Base-by-base conservation (phyloP, 1,140 invertebrate species). In the Drosophila repleta region DNA sequence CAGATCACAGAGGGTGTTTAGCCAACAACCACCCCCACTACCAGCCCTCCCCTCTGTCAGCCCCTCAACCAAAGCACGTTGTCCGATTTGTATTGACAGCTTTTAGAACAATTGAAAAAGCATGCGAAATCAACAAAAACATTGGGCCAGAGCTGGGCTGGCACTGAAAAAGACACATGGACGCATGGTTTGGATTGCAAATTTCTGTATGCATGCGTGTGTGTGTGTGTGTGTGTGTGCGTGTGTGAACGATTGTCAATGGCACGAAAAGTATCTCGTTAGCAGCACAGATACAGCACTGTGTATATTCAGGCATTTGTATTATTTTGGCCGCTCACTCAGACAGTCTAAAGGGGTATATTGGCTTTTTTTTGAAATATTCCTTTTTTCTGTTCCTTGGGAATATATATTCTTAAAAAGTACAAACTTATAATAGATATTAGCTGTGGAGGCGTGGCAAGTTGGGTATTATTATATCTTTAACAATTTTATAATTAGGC, bases 231-330 rank as follows among this genome's bases (percentile, higher is more conserved):
- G 39, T 63, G 60, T 60, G 52, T 46, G 32, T 39, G 15, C 11
- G 43, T 63, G 51, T 48, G 57, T 56, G 57, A 32, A 37, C 58
- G 51, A 32, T 41, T 71, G 71, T 56, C 45, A 63, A 45, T 57
- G 57, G 39, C 55, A 57, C 53, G 46, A 72, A 78, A 72, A 76
- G 82, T 82, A 88, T 87, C 78, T 88, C 72, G 75, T 87, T 78
- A 82, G 78, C 71, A 64, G 66, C 67, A 46, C 71, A 76, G 64
- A 78, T 82, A 69, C 64, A 87, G n/a, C n/a, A 76, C 66, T 17
- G n/a, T 82, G 70, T 75, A 82, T 78, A 70, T 76, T 55, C 74
- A 58, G 64, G 81, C 82, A 87, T 82, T 82, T 87, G 58, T 66
- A 72, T 81, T 75, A 17, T 43, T 15, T 43, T 43, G 3, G 7